A percentile compares a stretch with the other conserved stretches of the same genome.
These are phyloP conservation scores for Platysternon megacephalum DNA, from an alignment of 2,113 vertebrate species.

Conservation along the genomic window DNA sequence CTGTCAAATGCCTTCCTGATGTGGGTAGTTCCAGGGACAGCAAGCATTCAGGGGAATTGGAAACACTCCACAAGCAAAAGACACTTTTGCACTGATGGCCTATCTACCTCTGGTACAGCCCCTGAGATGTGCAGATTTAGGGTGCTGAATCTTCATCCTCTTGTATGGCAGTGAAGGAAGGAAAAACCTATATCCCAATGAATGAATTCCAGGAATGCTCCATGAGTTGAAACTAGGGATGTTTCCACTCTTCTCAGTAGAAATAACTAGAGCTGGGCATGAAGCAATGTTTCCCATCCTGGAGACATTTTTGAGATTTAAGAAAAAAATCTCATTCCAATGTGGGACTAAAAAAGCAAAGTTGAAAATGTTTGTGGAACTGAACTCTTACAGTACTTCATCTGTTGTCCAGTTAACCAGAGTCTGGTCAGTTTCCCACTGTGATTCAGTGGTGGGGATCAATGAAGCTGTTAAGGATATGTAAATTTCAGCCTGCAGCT, in stretches of 20 bases:
- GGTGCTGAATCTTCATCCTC: neutral
- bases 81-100: neutral
- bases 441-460: neutral
- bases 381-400: neutral
- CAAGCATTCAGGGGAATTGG: neutral
- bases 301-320: neutral
- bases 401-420: neutral
- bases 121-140: neutral
- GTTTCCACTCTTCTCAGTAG: neutral
- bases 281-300: neutral
- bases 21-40: neutral
- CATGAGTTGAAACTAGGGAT: neutral
- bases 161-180: neutral
- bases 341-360: neutral
- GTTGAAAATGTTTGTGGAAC: neutral
- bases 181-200: neutral
- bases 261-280: neutral
- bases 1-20: neutral
- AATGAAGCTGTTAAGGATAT: neutral
- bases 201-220: neutral
- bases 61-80: neutral
- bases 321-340: neutral
- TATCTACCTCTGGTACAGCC: neutral
- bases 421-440: neutral
- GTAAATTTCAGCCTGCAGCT: neutral